These are phyloP conservation scores for Labeo rohita DNA, from an alignment of 2,113 vertebrate species.

Conservation along the genomic window DNA sequence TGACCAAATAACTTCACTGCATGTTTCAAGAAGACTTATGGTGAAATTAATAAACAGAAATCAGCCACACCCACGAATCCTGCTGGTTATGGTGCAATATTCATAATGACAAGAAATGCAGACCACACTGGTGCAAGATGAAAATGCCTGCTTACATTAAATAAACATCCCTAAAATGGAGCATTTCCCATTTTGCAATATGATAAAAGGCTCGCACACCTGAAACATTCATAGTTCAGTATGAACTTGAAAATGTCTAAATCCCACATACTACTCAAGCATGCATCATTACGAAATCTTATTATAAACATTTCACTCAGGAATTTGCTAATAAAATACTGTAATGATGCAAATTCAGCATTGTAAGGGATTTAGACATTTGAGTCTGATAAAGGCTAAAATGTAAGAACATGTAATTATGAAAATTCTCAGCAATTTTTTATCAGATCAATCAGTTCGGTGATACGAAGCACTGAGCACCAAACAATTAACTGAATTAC, in stretches of 20 bases:
- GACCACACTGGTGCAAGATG: constrained; percentile 36
- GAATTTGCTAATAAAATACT: background rate
- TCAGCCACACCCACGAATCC: constrained; percentile 5
- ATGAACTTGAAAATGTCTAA: background rate
- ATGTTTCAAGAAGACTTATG: constrained; percentile 10
- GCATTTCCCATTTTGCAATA: background rate
- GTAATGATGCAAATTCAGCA: background rate
- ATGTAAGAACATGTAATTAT: background rate
- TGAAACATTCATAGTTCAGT: background rate
- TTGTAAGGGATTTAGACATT: background rate
- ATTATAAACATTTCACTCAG: background rate
- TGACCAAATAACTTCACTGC: constrained; percentile 10
- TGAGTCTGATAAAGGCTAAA: background rate
- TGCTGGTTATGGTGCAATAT: constrained; percentile 29
- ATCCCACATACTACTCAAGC: background rate
- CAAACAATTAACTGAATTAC: background rate
- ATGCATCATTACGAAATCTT: background rate
- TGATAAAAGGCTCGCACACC: background rate
- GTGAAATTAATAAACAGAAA: constrained; percentile 24
- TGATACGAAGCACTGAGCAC: background rate
- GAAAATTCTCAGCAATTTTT: background rate
- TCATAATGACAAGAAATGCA: constrained; percentile 35
- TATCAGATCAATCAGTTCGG: background rate
- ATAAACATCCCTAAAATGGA: constrained; percentile 9
- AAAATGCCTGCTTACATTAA: constrained; percentile 32